A percentile compares a stretch with the other conserved stretches of the same genome.
Conservation (phyloP, 2,888 invertebrate genomes). For the Apocheima hispidaria region DNA sequence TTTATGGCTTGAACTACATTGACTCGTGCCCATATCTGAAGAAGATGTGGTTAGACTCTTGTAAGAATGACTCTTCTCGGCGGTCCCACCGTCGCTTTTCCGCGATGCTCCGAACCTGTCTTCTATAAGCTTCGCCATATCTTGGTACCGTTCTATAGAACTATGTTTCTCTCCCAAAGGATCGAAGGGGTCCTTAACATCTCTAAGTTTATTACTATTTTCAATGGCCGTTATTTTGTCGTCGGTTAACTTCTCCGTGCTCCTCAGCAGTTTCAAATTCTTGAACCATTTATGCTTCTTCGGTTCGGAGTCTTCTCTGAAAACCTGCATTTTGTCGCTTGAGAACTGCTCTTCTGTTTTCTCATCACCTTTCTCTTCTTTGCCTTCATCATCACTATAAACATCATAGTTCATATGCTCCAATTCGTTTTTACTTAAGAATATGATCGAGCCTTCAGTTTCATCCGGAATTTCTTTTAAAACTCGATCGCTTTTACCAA, state of each 20-base stretch:
- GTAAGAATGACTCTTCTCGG: conserved; percentile 83
- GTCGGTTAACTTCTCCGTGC: conserved; percentile 75
- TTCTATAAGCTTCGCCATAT: conserved; percentile 90
- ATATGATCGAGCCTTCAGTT: conserved; percentile 89
- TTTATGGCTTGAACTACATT: conserved; percentile 80
- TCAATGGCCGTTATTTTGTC: conserved; percentile 77
- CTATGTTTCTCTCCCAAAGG: conserved; percentile 88
- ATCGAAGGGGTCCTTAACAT: conserved; percentile 86
- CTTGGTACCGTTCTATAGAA: conserved; percentile 90
- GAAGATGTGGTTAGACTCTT: conserved; percentile 84
- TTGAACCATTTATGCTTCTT: conserved; percentile 90
- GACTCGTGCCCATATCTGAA: conserved; percentile 83
- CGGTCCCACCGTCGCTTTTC: conserved; percentile 74
- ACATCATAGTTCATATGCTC: conserved; percentile 87
- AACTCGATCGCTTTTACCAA: conserved; percentile 83
- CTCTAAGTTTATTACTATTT: conserved; percentile 71
- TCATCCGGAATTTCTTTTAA: conserved; percentile 85
- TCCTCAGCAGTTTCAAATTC: conserved; percentile 84
- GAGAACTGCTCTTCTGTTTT: conserved; percentile 74
- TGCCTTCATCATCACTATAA: conserved; percentile 82
- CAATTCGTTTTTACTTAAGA: conserved; percentile 88
- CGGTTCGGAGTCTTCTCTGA: conserved; percentile 78
- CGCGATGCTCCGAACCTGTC: conserved; percentile 87
- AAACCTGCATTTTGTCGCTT: conserved; percentile 82
- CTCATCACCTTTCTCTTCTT: conserved; percentile 78